phyloP scores from a whole-genome alignment of 2,797 vertebrate species.

The Trichosurus vulpecula region DNA sequence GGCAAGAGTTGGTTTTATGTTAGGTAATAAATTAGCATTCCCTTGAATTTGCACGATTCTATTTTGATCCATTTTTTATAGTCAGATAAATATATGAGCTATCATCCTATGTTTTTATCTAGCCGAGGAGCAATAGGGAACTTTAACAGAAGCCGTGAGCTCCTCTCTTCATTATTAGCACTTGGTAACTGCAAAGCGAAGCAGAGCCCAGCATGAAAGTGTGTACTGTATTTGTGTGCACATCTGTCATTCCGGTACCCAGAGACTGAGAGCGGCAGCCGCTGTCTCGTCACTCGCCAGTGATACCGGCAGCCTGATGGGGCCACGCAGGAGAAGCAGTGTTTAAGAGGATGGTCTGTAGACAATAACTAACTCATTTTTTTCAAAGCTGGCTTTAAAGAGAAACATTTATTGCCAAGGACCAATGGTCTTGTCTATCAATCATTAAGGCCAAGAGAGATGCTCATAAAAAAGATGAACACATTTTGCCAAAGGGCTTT shows the following conservation, averaged over 20 bases:
- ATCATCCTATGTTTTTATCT: neutral
- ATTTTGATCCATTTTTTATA: neutral
- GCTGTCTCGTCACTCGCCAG: neutral
- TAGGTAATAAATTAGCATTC: slow-evolving; percentile 22
- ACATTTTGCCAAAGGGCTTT: neutral
- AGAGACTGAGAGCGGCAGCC: neutral
- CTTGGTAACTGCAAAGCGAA: slow-evolving; percentile 25
- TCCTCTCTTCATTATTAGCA: neutral
- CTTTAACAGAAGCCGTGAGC: slow-evolving; percentile 31
- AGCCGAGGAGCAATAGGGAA: slow-evolving; percentile 9
- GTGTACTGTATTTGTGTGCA: neutral
- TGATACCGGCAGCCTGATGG: rapidly evolving
- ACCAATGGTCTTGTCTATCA: neutral
- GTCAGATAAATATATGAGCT: neutral
- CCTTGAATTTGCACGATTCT: neutral
- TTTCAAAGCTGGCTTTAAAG: neutral
- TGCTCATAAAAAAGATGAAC: neutral
- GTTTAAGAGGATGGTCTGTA: neutral
- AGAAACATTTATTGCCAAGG: neutral
- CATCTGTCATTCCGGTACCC: neutral
- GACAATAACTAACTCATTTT: neutral
- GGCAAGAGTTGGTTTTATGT: slow-evolving; percentile 6
- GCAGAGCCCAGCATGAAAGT: neutral
- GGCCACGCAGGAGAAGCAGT: neutral
- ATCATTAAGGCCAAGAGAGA: neutral